A percentile compares a stretch with the other conserved stretches of the same genome.
Evolutionary conservation across 1,140 invertebrate species (phyloP).

Genomic region (Lordiphosa collinella): DNA sequence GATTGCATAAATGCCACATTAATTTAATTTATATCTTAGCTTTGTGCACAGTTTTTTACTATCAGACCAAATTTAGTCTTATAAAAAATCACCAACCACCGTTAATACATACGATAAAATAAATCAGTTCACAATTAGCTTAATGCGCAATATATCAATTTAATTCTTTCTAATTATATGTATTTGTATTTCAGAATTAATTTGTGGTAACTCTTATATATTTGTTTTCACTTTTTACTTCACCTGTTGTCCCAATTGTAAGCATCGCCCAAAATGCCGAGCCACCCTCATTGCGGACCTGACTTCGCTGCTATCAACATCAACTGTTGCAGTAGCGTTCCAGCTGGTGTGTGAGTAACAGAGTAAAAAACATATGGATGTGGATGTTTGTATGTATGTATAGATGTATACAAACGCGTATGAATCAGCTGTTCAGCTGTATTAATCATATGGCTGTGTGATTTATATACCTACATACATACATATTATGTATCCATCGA

Average conservation of each 20-base stretch:
- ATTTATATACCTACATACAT: conserved; percentile 9
- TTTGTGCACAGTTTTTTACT: too few species aligned
- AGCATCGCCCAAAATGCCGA: not conserved
- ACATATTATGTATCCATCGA: not conserved
- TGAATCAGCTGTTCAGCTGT: conserved; percentile 70
- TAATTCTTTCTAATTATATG: not conserved
- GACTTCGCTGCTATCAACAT: conserved; percentile 58
- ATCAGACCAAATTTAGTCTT: too few species aligned
- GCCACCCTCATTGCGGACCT: conserved; percentile 29
- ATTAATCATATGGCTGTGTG: conserved; percentile 64
- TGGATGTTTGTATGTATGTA: conserved; percentile 7
- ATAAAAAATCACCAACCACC: too few species aligned
- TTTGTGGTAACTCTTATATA: too few species aligned
- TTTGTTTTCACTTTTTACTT: too few species aligned
- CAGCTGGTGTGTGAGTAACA: conserved; percentile 59
- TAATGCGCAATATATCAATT: not conserved
- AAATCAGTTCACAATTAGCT: too few species aligned
- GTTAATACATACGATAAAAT: too few species aligned
- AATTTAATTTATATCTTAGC: not conserved
- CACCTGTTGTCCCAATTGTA: not conserved
- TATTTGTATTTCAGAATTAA: not conserved
- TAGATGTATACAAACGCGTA: conserved; percentile 26
- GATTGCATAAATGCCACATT: not conserved
- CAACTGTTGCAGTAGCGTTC: conserved; percentile 60
- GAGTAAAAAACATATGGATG: conserved; percentile 33